These are phyloP conservation scores for Biston betularia DNA, from an alignment of 2,888 invertebrate species.

Conservation along the genomic window DNA sequence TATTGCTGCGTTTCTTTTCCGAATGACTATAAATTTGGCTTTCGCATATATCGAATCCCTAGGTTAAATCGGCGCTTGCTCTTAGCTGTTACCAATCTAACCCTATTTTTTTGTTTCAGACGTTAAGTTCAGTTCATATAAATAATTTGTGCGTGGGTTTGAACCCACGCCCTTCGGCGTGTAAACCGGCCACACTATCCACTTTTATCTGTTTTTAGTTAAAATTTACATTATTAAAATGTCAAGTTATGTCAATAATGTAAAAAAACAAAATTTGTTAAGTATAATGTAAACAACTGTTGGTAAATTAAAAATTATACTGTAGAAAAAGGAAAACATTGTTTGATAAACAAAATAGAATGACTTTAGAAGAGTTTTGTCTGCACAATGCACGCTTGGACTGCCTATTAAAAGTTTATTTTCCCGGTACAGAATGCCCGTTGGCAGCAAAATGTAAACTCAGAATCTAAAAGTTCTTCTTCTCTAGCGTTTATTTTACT, in stretches of 20 bases:
- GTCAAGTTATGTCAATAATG: no score
- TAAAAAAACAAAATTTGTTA: no score
- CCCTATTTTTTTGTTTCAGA: no score
- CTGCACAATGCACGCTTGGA: conserved; percentile 30
- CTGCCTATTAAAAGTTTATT: conserved; percentile 42
- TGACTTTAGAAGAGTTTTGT: conserved; percentile 28
- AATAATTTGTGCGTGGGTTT: no score
- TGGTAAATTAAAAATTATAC: neutral
- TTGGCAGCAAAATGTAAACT: conserved; percentile 21
- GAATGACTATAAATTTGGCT: conserved; percentile 54
- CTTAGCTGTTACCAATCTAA: neutral
- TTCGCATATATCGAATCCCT: conserved; percentile 15
- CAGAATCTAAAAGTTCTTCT: conserved; percentile 11
- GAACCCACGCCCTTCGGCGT: no score
- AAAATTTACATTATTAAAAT: no score
- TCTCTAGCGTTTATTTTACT: conserved; percentile 4
- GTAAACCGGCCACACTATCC: no score
- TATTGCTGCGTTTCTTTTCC: conserved; percentile 56
- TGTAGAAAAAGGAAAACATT: neutral
- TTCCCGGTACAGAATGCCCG: conserved; percentile 21
- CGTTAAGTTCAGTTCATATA: no score
- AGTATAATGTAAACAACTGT: neutral
- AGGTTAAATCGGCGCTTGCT: neutral
- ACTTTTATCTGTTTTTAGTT: no score
- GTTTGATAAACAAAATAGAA: conserved; percentile 7